phyloP scores from a whole-genome alignment of 2,797 vertebrate species.

The Sebastes iracundus region DNA sequence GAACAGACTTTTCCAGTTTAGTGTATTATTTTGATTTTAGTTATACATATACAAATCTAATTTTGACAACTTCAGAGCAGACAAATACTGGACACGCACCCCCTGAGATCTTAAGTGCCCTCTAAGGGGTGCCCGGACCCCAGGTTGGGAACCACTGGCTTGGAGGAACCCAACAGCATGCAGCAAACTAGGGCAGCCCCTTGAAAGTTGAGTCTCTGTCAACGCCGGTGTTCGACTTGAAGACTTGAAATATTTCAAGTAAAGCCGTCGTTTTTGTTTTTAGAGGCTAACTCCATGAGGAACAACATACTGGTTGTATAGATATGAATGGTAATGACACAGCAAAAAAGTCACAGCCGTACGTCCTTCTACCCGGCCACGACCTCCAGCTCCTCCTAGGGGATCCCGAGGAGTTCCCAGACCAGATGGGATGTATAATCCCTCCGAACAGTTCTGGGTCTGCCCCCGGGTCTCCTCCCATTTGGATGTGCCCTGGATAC shows the following conservation, averaged over 20 bases:
- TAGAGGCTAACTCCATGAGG: background rate
- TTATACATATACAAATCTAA: too few relatives aligned
- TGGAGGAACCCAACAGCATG: background rate
- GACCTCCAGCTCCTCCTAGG: constrained; percentile 27
- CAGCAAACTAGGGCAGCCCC: background rate
- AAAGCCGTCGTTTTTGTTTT: background rate
- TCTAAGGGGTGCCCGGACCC: too few relatives aligned
- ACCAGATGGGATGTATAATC: constrained; percentile 26
- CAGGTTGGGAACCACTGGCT: too few relatives aligned
- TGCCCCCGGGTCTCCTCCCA: constrained; percentile 7
- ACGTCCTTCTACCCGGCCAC: background rate
- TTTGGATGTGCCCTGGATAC: constrained; percentile 18
- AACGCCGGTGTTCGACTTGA: too few relatives aligned
- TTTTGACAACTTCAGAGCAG: too few relatives aligned
- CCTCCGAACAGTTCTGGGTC: constrained; percentile 18
- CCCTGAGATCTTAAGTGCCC: too few relatives aligned
- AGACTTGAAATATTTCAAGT: too few relatives aligned
- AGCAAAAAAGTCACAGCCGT: background rate
- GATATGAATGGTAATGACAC: background rate
- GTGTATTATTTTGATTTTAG: too few relatives aligned
- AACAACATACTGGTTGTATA: background rate
- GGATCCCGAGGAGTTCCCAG: background rate
- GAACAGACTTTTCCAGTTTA: too few relatives aligned
- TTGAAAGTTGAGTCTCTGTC: too few relatives aligned
- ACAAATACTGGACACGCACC: too few relatives aligned